phyloP scores from a whole-genome alignment of 2,797 vertebrate genomes.

The Decapterus maruadsi region DNA sequence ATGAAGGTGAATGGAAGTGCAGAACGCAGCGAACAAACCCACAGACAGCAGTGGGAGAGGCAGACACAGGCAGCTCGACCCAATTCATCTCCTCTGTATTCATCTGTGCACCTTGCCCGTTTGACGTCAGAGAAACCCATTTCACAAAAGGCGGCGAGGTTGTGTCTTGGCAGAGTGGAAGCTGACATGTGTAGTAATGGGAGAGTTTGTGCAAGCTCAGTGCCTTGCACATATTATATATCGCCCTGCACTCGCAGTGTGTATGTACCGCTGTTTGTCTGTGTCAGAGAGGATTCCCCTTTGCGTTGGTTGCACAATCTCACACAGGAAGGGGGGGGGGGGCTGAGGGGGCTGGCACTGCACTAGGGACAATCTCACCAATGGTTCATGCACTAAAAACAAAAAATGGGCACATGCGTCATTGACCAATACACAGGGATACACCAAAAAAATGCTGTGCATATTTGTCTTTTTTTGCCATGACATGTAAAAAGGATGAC shows the following conservation, averaged over 20 bases:
- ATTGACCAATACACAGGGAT: neutral
- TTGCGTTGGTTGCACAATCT: slow-evolving; percentile 69
- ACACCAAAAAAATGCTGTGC: neutral
- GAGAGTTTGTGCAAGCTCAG: slow-evolving; percentile 66
- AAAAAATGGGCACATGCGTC: slow-evolving; percentile 3
- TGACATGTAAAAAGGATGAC: neutral
- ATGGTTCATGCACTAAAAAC: slow-evolving; percentile 15
- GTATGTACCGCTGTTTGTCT: slow-evolving; percentile 60
- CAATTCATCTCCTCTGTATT: slow-evolving; percentile 76
- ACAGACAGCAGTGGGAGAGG: slow-evolving; percentile 66
- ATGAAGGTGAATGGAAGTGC: slow-evolving; percentile 74
- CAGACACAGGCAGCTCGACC: slow-evolving; percentile 64
- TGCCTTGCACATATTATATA: slow-evolving; percentile 70
- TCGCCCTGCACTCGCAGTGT: slow-evolving; percentile 58
- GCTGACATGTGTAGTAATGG: slow-evolving; percentile 55
- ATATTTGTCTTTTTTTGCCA: neutral
- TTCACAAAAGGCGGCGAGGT: slow-evolving; percentile 71
- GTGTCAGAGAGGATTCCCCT: slow-evolving; percentile 84
- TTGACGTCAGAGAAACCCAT: slow-evolving; percentile 80
- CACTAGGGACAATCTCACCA: slow-evolving; percentile 20
- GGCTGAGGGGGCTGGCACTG: slow-evolving; percentile 29
- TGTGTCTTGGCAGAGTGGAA: slow-evolving; percentile 61
- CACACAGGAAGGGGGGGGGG: slow-evolving; percentile 42
- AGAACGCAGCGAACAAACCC: slow-evolving; percentile 58
- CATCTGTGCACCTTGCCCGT: slow-evolving; percentile 62